Evolutionary conservation across 1,140 invertebrate genomes (phyloP), one percentile per base, ranked within the genome.

Genomic region (Drosophila suzukii): DNA sequence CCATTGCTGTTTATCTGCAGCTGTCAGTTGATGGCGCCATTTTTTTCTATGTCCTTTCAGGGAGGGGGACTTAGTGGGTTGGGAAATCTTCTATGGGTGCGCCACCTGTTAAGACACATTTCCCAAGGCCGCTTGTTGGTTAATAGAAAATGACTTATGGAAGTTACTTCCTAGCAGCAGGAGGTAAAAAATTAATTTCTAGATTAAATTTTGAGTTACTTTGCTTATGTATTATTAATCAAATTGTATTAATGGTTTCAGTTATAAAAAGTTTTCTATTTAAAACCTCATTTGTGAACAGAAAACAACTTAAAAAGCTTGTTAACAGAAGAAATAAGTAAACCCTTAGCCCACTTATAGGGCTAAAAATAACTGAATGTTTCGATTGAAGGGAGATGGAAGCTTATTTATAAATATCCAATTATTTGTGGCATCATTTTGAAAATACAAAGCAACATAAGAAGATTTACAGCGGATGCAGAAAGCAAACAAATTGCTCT

Each of bases 1-100:
- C 51, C 27, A 77, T 63, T 66, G 58, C 63, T 67, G 66, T 74
- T 85, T 86, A 86, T 86, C 68, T 86, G 51, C 75, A 75, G 78
- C 62, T 81, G 74, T 78, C 82, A 81, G 80, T 75, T 73, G 46
- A 39, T 74, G 82, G 60, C 73, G 81, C 60, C 68, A 74, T 70
- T 78, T 68, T 72, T 46, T 44, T 20, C 8, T 3, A 2, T 38
- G 15, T 44, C 46, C 47, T 53, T 61, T 38, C 41, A 11, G 38
- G 47, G 55, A 6, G 17, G 55, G 8, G 17, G 32, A 10, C 5
- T 13, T 46, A 34, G 47, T 61, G 7, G 27, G 20, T 43, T 32
- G 17, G 15, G 24, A 0, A 5, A 12, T 44, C 43, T 20, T 58
- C 10, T 47, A 30, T 50, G 39, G 59, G 66, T 60, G 55, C 43